Base-by-base conservation (phyloP, 2,113 vertebrate species). In the Sapajus apella region DNA sequence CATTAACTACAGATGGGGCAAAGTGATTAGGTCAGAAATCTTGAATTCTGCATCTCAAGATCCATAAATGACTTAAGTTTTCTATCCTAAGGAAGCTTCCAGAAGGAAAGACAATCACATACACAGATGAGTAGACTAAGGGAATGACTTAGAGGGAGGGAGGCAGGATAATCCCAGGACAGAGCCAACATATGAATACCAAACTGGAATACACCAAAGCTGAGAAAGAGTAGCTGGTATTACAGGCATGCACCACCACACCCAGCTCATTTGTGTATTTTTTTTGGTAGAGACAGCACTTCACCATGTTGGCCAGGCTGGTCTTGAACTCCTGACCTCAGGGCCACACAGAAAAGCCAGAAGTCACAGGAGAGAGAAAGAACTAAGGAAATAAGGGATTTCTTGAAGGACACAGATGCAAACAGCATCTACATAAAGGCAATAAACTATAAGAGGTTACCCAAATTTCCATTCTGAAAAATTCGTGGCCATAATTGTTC, bases 401-500 rank as follows among this genome's bases (percentile, higher is more conserved):
- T 50, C 8, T 11, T 30, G 1, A 47, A 32, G 43, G 66, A 30
- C 45, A 73, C 43, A 3, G 35, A 23, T 30, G 35, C 3, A 1
- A 37, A 40, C 52, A 32, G 23, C 25, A 52, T 7, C 21, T 1
- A 10, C 9, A 11, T 8, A 23, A 37, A 18, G 27, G 35, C 52
- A 50, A 40, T 1, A 32, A 68, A 35, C 35, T 9, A 8, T 40
- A 88, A 25, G 5, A n/a, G 13, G n/a, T 6, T 3, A 66, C 10
- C 4, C 16, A 1, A 73, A 58, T 2, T 2, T 72, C 58, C 47
- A 45, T 14, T 21, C 83, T 47, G 9, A 8, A 45, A 4, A 5
- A 66, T 13, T 1, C 8, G 5, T 4, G 25, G 56, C 68, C 16
- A n/a, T 0, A 40, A 8, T 35, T 35, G 1, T 45, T 61, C 75